Percentiles rank a stretch among this genome's conserved stretches.
phyloP scores from a whole-genome alignment of 2,797 vertebrate genomes.

The Pygocentrus nattereri region DNA sequence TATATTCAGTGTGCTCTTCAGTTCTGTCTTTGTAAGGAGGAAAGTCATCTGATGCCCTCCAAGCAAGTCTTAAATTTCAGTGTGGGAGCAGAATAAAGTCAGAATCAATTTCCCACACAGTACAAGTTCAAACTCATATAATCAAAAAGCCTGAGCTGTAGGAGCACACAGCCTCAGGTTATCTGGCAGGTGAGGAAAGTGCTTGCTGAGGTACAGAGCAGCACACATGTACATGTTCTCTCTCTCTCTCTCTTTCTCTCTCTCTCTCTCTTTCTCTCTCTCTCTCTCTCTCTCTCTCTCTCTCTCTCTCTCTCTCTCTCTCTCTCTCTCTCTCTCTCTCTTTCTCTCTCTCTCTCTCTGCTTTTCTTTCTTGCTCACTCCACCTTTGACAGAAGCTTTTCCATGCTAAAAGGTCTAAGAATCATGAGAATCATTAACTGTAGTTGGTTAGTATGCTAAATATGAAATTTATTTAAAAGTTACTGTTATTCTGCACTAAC shows the following conservation, averaged over 20 bases:
- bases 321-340: background rate
- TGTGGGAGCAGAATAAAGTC: constrained; percentile 44
- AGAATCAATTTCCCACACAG: constrained; percentile 47
- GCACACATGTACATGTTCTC: background rate
- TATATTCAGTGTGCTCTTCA: constrained; percentile 30
- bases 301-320: background rate
- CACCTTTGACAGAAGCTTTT: background rate
- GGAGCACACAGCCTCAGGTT: constrained; percentile 45
- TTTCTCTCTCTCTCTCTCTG: background rate
- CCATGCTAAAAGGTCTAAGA: no score
- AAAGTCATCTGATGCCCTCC: constrained; percentile 44
- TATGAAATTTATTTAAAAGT: no score
- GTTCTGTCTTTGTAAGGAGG: constrained; percentile 16
- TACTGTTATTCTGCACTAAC: no score
- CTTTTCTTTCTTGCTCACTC: background rate
- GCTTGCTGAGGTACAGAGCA: background rate
- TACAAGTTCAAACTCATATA: constrained; percentile 52
- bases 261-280: background rate
- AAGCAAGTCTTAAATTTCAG: constrained; percentile 46
- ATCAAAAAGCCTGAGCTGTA: constrained; percentile 48
- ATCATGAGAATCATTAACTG: no score
- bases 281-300: background rate
- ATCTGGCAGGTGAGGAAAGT: constrained; percentile 46
- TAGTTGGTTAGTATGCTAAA: no score
- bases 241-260: background rate